These are phyloP conservation scores for Thinocorus orbignyianus DNA, from an alignment of 2,113 vertebrate species.

Conservation along the genomic window DNA sequence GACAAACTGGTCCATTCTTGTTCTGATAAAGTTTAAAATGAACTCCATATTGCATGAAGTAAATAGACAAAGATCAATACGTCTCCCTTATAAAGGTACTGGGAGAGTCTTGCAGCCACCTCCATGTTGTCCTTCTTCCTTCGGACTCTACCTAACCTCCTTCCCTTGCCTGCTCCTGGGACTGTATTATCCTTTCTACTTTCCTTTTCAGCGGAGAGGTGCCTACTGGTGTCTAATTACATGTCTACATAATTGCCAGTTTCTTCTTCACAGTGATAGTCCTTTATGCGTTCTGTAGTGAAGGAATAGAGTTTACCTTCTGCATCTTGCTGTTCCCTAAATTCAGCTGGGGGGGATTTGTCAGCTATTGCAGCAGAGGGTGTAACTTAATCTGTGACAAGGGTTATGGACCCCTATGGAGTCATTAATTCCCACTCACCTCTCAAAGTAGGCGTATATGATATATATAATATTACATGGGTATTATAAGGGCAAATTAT, in stretches of 20 bases:
- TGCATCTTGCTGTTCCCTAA: not conserved
- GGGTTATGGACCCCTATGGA: not conserved
- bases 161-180: not conserved
- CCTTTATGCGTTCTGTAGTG: not conserved
- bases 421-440: not conserved
- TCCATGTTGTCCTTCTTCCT: not conserved
- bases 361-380: not conserved
- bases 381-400: not conserved
- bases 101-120: not conserved
- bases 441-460: not conserved
- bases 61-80: not conserved
- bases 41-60: not conserved
- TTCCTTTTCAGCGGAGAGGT: not conserved
- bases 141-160: not conserved
- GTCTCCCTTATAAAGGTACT: not conserved
- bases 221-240: not conserved
- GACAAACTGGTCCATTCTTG: not conserved
- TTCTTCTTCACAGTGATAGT: not conserved
- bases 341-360: not conserved
- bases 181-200: not conserved
- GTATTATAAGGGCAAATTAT: not conserved
- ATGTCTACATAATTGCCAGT: not conserved
- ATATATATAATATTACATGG: not conserved
- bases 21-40: not conserved
- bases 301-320: not conserved